Conservation (phyloP, 2,113 vertebrate genomes). For the Cacatua alba region DNA sequence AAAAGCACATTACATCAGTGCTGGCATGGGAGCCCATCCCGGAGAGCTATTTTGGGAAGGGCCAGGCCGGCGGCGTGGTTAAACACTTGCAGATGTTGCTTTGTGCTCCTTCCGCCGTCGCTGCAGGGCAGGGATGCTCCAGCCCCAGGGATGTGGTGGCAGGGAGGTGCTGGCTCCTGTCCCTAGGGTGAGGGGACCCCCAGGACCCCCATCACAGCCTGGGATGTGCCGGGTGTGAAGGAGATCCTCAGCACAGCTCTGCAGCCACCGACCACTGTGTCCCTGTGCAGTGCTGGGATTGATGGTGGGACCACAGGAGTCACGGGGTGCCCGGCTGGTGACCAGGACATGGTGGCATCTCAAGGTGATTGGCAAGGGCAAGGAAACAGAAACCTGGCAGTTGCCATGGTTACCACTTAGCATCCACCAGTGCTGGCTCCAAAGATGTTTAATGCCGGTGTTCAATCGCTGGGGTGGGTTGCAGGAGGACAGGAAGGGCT, state of each 20-base stretch:
- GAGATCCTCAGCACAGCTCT: accelerated
- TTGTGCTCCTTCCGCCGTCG: not conserved
- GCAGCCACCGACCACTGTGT: not conserved
- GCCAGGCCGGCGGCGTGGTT: conserved; percentile 36
- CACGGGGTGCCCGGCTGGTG: accelerated
- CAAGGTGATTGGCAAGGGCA: conserved; percentile 59
- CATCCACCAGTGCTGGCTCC: conserved; percentile 17
- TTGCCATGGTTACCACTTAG: conserved; percentile 51
- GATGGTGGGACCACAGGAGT: not conserved
- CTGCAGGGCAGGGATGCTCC: not conserved
- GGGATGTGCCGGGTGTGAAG: not conserved
- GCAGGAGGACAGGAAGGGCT: not conserved
- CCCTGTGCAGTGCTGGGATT: not conserved
- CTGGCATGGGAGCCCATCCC: conserved; percentile 54
- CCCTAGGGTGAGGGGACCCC: accelerated
- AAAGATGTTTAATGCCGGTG: not conserved
- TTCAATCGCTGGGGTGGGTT: not conserved
- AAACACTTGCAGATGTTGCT: conserved; percentile 70
- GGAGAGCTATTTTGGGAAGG: conserved; percentile 72
- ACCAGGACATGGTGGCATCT: not conserved
- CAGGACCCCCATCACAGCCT: not conserved
- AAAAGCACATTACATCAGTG: conserved; percentile 76
- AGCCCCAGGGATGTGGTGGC: accelerated
- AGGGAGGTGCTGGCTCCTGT: accelerated
- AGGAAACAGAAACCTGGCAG: conserved; percentile 42